Base-by-base conservation (phyloP, 64 coral and sea anemone genomes). In the Exaiptasia diaphana region DNA sequence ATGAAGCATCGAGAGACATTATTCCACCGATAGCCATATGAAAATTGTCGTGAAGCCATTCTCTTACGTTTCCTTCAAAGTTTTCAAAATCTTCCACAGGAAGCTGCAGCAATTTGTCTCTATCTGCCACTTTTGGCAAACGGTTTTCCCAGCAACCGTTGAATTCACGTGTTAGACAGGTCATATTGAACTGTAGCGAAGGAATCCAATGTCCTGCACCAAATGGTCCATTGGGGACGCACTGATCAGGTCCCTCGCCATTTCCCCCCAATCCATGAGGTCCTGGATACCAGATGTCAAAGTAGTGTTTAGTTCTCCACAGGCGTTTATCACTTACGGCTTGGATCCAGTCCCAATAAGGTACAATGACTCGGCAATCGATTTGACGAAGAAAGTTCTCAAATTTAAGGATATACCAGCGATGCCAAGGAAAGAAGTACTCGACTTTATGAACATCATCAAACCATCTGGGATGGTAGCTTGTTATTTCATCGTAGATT, bases 391-490 rank as follows among this genome's bases (percentile, higher is more conserved):
- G 58, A 12, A 93, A 50, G 32, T 88, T 93, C 64, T 93, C 90
- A 13, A 93, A 77, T 1, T 60, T 18, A 20, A 88, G 43, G 0
- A 93, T 36, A 58, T 88, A 93, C 85, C 85, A 83, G 0, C 90
- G 90, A 62, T 93, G 90, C 70, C 71, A 93, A 17, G 90, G 90
- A 52, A 93, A 88, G 71, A 93, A 93, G 13, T 83, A 34, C 1
- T 41, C n/a, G 6, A 33, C 71, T 33, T 56, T 28, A 40, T 93
- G 85, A n/a, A 93, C 53, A 14, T 36, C 17, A 11, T 24, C 11
- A 13, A 93, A 93, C 42, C 61, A 78, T 12, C 52, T 43, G 0
- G 85, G 61, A 34, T 93, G 85, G 38, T 53, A 18, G 20, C n/a
- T 83, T 1, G 61, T 88, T 0, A 83, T 1, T 45, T 58, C 41